Evolutionary conservation across 1,140 invertebrate species (phyloP), one percentile per base, ranked within the genome.

Genomic region (Zaprionus vittiger): DNA sequence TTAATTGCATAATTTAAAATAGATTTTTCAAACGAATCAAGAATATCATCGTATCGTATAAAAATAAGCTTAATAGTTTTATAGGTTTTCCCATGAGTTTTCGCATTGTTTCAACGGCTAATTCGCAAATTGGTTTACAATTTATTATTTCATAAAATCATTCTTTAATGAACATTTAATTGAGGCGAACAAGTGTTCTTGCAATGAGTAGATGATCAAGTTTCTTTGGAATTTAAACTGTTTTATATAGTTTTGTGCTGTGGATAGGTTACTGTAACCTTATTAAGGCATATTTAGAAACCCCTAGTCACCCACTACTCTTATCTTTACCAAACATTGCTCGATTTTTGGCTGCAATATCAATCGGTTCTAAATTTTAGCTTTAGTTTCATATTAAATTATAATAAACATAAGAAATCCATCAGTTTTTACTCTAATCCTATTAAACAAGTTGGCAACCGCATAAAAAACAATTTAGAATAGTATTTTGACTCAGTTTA

Each of bases 1-100:
- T 89, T 84, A 87, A 87, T 89, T 80, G 81, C 78, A 76, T 84
- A 78, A 86, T 89, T 87, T 73, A 61, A 75, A 75, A 71, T 56
- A 77, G 73, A 72, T 71, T 65, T 76, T 66, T 64, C 44, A 68
- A 60, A 54, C n/a, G 17, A 52, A 52, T 11, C 7, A 12, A 52
- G 11, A 52, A 17, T 9, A 47, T 41, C 15, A n/a, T n/a, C 38
- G n/a, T 11, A 20, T 34, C 44, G 44, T 41, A 49, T 22, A 52
- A 22, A 52, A 52, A 49, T 11, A 22, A 22, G 20, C n/a, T 20
- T 11, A 49, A 49, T 34, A 34, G 31, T 34, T 34, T 11, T 31
- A 31, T 31, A 31, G 7, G 5, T 20, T 49, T 49, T 22, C 47
- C 47, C 41, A 44, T n/a, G 44, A 17, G 17, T 28, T 49, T 49